A percentile compares a stretch with the other conserved stretches of the same genome.
Evolutionary conservation across 2,888 invertebrate genomes (phyloP).

Genomic region (Callosobruchus maculatus): DNA sequence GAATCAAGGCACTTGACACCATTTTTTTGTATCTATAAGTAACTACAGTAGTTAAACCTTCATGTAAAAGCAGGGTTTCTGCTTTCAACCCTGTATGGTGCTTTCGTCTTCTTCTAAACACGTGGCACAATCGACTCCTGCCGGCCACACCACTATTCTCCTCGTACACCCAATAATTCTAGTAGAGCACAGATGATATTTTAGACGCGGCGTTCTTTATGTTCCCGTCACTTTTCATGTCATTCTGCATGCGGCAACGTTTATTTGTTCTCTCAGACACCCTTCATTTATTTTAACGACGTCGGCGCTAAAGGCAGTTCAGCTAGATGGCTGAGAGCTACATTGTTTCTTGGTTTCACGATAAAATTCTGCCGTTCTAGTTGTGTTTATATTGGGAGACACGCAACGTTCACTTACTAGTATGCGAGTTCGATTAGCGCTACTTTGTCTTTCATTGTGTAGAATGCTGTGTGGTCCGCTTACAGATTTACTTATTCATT

Average conservation of each 20-base stretch:
- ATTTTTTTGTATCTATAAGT: too few species aligned
- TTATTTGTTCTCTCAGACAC: constrained; percentile 2
- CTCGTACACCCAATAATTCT: neutral
- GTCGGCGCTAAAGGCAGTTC: neutral
- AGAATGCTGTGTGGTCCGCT: neutral
- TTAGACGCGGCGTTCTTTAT: neutral
- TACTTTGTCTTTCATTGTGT: neutral
- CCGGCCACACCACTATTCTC: neutral
- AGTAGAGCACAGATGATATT: neutral
- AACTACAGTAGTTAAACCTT: too few species aligned
- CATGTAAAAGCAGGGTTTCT: too few species aligned
- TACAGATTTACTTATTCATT: too few species aligned
- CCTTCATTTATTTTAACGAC: constrained; percentile 1
- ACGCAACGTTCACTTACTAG: neutral
- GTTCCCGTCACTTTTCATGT: constrained; percentile 1
- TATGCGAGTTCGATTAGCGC: neutral
- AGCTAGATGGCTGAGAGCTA: neutral
- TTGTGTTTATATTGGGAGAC: neutral
- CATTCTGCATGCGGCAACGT: neutral
- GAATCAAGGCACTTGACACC: too few species aligned
- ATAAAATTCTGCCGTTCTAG: neutral
- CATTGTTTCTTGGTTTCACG: neutral
- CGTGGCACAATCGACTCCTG: neutral
- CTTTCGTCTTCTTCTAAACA: neutral
- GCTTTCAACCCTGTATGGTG: too few species aligned